Percentiles rank a stretch among this genome's conserved stretches.
Conservation (phyloP, 1,140 invertebrate species). For the Antheraea mylitta region DNA sequence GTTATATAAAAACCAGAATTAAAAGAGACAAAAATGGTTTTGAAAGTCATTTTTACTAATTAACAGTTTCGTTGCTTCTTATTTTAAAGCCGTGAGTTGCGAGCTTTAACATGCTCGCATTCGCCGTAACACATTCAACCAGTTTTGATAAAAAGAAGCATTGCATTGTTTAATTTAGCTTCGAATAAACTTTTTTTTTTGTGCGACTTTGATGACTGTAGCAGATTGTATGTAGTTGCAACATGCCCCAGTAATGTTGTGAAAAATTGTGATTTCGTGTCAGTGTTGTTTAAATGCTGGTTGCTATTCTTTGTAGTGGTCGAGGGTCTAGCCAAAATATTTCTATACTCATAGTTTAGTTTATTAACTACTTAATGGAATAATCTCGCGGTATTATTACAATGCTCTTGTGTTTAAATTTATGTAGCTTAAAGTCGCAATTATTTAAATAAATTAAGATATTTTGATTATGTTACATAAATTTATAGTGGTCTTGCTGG, state of each 20-base stretch:
- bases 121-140: not conserved
- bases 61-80: not conserved
- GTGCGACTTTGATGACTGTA: conserved; percentile 6
- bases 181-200: conserved; percentile 25
- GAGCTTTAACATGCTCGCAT: not conserved
- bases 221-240: conserved; percentile 4
- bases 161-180: conserved; percentile 36
- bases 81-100: not conserved
- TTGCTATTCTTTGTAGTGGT: conserved; percentile 27
- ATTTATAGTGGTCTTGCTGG: no score
- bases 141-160: conserved; percentile 10
- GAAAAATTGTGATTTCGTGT: conserved; percentile 28
- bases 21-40: not conserved
- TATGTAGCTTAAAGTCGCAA: no score
- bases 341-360: not conserved
- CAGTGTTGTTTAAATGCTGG: not conserved
- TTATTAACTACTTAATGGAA: not conserved
- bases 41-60: conserved; percentile 4
- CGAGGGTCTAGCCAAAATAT: conserved; percentile 24
- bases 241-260: conserved; percentile 19
- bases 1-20: not conserved
- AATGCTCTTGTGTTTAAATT: no score
- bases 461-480: no score
- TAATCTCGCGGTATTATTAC: no score
- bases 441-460: no score